Evolutionary conservation across 1,140 invertebrate genomes (phyloP).

Genomic region (Brachionus asplanchnoidis): DNA sequence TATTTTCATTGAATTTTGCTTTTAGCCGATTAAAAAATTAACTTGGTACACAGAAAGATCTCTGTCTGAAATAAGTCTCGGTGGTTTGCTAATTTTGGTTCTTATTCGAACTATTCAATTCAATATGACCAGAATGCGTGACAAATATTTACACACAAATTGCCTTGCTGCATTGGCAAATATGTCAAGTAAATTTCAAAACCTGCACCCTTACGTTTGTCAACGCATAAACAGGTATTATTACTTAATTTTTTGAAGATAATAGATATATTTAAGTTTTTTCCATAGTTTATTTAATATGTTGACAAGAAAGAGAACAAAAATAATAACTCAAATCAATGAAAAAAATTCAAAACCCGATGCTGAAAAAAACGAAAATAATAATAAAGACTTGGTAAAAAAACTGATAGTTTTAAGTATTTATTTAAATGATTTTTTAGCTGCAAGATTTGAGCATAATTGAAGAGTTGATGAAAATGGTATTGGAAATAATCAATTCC

Average conservation of each 20-base stretch:
- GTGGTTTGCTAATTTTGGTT: conserved; percentile 88
- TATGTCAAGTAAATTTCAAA: conserved; percentile 88
- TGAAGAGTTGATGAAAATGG: conserved; percentile 85
- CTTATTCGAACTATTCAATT: conserved; percentile 92
- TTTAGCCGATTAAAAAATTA: background rate
- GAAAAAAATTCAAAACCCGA: conserved; percentile 46
- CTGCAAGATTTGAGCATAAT: conserved; percentile 85
- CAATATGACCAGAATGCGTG: conserved; percentile 89
- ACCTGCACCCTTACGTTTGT: conserved; percentile 89
- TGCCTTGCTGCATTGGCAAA: conserved; percentile 92
- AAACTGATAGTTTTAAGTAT: background rate
- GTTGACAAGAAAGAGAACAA: conserved; percentile 70
- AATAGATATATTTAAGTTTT: background rate
- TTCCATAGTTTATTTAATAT: conserved; percentile 60
- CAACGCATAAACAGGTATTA: conserved; percentile 71
- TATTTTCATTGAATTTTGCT: background rate
- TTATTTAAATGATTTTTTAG: conserved; percentile 47
- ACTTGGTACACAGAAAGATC: conserved; percentile 65
- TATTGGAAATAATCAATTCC: conserved; percentile 91
- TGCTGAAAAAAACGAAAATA: conserved; percentile 47
- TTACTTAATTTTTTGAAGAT: too few species aligned
- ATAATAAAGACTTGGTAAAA: conserved; percentile 44
- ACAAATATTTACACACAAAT: conserved; percentile 58
- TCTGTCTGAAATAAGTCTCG: conserved; percentile 83
- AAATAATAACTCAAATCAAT: conserved; percentile 49